These are phyloP conservation scores for Diabrotica undecimpunctata DNA, from an alignment of 1,140 invertebrate species.

Conservation along the genomic window DNA sequence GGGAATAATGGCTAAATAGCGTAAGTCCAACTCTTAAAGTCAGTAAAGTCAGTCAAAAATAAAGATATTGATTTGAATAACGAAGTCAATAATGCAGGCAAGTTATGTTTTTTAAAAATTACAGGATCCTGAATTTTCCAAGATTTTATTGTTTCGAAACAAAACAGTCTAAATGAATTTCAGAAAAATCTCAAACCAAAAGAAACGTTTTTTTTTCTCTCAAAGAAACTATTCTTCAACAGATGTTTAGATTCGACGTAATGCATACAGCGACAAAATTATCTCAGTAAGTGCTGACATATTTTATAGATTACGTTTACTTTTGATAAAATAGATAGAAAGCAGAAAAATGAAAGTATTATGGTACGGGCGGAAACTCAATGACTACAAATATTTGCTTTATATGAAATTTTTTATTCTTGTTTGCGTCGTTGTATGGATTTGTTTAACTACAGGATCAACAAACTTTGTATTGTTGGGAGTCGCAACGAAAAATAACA, in stretches of 20 bases:
- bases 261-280: background rate
- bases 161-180: no score
- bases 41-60: no score
- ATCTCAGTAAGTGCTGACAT: background rate
- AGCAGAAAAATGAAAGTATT: background rate
- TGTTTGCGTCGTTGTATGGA: background rate
- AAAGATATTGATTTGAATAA: no score
- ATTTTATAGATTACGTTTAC: background rate
- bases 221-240: background rate
- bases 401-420: background rate
- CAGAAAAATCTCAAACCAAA: no score
- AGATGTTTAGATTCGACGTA: background rate
- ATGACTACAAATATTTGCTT: background rate
- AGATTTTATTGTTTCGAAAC: no score
- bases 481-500: background rate
- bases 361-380: background rate
- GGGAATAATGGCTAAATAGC: no score
- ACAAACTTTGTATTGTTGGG: background rate
- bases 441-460: slow-evolving; percentile 1
- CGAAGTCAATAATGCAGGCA: no score
- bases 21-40: no score
- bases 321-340: slow-evolving; percentile 1
- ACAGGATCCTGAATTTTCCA: no score
- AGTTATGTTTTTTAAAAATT: no score
- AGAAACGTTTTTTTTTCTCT: background rate